These are phyloP conservation scores for Serripes groenlandicus DNA, from an alignment of 2,888 invertebrate genomes.

Conservation along the genomic window DNA sequence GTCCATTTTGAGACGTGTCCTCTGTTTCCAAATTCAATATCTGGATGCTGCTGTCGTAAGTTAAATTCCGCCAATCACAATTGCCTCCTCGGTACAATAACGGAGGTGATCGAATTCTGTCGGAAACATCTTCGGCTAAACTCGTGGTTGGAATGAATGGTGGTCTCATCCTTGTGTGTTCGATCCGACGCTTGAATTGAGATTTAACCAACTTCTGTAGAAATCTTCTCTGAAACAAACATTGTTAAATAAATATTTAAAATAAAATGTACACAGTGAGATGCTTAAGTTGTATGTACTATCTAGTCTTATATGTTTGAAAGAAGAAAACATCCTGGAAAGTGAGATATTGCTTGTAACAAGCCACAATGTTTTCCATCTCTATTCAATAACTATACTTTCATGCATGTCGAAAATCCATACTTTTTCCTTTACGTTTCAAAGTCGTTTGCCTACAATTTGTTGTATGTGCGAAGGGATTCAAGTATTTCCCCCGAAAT, in stretches of 20 bases:
- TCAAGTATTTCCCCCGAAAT: no score
- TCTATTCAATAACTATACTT: not conserved
- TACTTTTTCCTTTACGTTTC: no score
- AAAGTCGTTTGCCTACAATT: no score
- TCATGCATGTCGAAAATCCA: no score
- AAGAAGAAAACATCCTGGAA: no score
- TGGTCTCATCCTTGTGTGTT: conserved; percentile 9
- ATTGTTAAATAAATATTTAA: no score
- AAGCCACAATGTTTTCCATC: not conserved
- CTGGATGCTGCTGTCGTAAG: conserved; percentile 47
- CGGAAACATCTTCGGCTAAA: not conserved
- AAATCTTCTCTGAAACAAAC: conserved; percentile 1
- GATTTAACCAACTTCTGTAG: not conserved
- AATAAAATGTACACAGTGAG: no score
- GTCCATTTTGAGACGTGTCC: conserved; percentile 21
- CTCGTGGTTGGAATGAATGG: not conserved
- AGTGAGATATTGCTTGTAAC: not conserved
- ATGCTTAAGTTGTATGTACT: no score
- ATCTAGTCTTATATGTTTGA: no score
- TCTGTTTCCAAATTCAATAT: conserved; percentile 45
- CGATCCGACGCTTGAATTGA: no score
- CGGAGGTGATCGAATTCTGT: not conserved
- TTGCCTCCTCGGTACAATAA: not conserved
- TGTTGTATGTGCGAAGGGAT: no score
- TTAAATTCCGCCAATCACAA: conserved; percentile 39